Evolutionary conservation across 2,888 invertebrate genomes (phyloP).

Genomic region (Ornithoptera priamus): DNA sequence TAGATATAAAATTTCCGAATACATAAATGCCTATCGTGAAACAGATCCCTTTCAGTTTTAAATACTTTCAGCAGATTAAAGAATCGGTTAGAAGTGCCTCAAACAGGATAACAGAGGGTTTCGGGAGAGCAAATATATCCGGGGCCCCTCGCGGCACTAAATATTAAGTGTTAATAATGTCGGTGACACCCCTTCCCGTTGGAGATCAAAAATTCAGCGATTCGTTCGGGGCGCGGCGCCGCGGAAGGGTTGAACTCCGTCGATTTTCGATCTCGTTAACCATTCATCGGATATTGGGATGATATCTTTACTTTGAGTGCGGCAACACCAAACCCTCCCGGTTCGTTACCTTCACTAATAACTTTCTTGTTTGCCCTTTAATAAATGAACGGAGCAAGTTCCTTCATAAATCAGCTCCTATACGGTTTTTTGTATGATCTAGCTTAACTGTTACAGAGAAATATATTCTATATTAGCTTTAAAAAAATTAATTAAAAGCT

Average conservation of each 20-base stretch:
- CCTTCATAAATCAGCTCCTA: no score
- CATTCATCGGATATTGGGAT: conserved; percentile 58
- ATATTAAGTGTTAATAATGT: conserved; percentile 74
- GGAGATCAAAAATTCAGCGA: conserved; percentile 69
- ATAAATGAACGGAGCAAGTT: no score
- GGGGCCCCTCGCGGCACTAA: conserved; percentile 54
- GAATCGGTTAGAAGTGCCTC: conserved; percentile 27
- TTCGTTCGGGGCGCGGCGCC: conserved; percentile 47
- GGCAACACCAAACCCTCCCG: no score
- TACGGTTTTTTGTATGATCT: no score
- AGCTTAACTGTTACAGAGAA: no score
- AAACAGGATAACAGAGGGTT: conserved; percentile 42
- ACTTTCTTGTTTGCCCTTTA: neutral
- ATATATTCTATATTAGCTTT: no score
- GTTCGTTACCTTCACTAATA: no score
- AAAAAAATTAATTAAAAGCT: no score
- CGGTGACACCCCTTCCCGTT: conserved; percentile 50
- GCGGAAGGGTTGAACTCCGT: conserved; percentile 53
- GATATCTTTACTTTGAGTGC: conserved; percentile 41
- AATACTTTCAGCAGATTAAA: conserved; percentile 29
- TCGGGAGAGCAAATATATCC: conserved; percentile 45
- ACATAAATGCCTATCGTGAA: neutral
- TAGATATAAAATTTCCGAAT: no score
- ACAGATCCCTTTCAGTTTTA: conserved; percentile 19
- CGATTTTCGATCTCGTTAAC: conserved; percentile 58